phyloP scores from a whole-genome alignment of 2,113 vertebrate species.

The Petroica traversi region DNA sequence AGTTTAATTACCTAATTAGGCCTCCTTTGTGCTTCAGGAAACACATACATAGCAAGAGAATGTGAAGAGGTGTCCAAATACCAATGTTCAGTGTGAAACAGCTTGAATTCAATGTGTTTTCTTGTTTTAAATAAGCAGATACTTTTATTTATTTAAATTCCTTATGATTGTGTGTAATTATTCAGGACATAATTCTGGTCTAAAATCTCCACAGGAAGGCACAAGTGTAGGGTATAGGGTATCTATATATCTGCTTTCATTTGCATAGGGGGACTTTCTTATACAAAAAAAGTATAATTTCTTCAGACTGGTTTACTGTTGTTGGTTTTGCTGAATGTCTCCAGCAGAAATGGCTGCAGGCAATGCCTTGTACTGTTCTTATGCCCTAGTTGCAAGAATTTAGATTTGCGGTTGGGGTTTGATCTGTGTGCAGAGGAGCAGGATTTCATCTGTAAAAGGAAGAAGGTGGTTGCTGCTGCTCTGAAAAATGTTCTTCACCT shows the following conservation, averaged over 20 bases:
- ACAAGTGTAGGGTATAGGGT: not conserved
- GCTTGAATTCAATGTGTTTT: not conserved
- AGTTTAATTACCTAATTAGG: not conserved
- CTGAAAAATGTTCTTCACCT: constrained; percentile 75
- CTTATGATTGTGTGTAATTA: not conserved
- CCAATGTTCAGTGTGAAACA: not conserved
- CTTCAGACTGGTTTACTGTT: not conserved
- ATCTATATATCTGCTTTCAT: not conserved
- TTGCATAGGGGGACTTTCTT: accelerated
- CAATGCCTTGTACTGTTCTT: not conserved
- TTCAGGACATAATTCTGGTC: not conserved
- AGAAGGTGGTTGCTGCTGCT: constrained; percentile 72
- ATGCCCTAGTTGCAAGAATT: not conserved
- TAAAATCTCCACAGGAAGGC: not conserved
- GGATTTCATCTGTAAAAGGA: constrained; percentile 78
- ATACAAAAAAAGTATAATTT: not conserved
- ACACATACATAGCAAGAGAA: not conserved
- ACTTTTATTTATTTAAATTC: not conserved
- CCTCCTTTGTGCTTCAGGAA: not conserved
- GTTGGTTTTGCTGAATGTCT: not conserved
- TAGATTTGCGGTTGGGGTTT: constrained; percentile 77
- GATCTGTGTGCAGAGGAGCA: constrained; percentile 75
- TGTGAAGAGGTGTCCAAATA: not conserved
- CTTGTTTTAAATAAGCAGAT: not conserved
- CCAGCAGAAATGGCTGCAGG: not conserved